Evolutionary conservation across 2,797 vertebrate species (phyloP).

Genomic region (Coluber constrictor): DNA sequence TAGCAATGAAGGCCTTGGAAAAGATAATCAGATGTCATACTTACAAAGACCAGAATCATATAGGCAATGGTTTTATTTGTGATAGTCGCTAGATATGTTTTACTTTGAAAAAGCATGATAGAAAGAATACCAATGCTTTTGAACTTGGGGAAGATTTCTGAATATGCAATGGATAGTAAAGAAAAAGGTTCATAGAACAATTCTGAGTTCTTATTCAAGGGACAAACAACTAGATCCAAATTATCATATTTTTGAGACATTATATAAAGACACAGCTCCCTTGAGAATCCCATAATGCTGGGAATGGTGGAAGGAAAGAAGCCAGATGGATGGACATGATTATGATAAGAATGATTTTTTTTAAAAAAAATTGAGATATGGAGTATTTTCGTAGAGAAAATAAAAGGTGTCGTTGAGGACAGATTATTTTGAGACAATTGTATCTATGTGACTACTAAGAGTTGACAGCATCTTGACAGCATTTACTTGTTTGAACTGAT

Average conservation of each 20-base stretch:
- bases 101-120: background rate
- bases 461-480: constrained; percentile 1
- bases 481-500: constrained; percentile 40
- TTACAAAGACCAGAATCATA: background rate
- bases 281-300: background rate
- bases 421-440: background rate
- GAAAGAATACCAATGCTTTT: background rate
- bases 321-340: background rate
- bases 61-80: background rate
- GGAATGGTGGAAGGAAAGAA: background rate
- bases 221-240: background rate
- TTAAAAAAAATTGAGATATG: too few relatives aligned
- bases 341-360: background rate
- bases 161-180: background rate
- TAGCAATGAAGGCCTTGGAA: background rate
- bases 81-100: background rate
- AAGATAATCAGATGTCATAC: background rate
- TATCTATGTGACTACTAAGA: background rate
- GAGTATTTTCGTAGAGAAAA: background rate
- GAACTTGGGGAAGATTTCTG: background rate
- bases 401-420: background rate
- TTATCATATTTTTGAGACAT: background rate
- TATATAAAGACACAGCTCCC: background rate
- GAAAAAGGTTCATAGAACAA: background rate
- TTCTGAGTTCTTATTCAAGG: background rate